phyloP scores from a whole-genome alignment of 2,888 invertebrate genomes.

The Hyles lineata region DNA sequence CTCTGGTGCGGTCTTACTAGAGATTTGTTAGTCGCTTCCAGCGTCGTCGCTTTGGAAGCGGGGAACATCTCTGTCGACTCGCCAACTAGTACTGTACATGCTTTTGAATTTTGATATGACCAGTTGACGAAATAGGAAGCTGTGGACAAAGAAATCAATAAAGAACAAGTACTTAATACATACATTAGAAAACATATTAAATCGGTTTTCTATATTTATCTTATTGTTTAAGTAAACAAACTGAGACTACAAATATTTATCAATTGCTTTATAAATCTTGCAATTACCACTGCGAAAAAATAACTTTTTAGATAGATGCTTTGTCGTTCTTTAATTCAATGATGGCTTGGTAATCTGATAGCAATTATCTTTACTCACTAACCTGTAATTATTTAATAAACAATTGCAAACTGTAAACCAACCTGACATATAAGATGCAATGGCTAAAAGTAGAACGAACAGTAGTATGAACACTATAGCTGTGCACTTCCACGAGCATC shows the following conservation, averaged over 20 bases:
- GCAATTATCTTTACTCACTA: too few species aligned
- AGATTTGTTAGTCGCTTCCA: constrained; percentile 89
- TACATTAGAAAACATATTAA: too few species aligned
- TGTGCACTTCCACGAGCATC: constrained; percentile 96
- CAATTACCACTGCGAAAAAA: too few species aligned
- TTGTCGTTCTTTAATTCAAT: too few species aligned
- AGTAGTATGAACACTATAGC: constrained; percentile 94
- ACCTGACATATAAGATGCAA: constrained; percentile 95
- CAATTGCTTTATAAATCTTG: too few species aligned
- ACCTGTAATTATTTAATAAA: background rate
- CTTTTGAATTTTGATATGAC: constrained; percentile 93
- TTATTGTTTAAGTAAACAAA: too few species aligned
- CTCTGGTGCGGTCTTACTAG: constrained; percentile 87
- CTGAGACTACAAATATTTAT: too few species aligned
- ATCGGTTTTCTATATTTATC: too few species aligned
- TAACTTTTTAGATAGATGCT: too few species aligned
- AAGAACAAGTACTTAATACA: background rate
- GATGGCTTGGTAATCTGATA: too few species aligned
- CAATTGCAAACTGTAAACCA: constrained; percentile 43
- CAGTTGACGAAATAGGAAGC: constrained; percentile 93
- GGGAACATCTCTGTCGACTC: constrained; percentile 89
- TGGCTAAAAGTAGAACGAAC: constrained; percentile 92
- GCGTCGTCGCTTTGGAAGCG: constrained; percentile 88
- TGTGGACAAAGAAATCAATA: constrained; percentile 67
- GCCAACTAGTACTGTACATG: constrained; percentile 93